Conservation (phyloP, 2,888 invertebrate genomes). For the Xanthia togata region DNA sequence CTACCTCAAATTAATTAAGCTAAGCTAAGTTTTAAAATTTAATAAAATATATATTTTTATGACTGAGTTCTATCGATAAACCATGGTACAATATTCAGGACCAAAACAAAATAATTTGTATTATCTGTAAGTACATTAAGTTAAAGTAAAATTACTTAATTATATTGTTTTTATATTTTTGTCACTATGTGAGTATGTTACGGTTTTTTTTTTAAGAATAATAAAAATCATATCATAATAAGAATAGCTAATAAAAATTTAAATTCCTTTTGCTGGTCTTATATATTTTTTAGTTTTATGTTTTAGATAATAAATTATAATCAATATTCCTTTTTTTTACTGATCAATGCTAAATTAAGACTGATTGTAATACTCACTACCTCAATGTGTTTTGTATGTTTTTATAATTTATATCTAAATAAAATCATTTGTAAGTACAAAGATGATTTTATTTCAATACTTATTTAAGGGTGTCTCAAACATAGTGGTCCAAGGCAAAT, state of each 20-base stretch:
- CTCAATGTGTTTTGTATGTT: conserved; percentile 55
- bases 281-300: conserved; percentile 34
- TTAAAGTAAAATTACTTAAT: not conserved
- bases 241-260: not conserved
- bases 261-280: conserved; percentile 13
- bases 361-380: conserved; percentile 69
- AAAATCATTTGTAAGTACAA: conserved; percentile 30
- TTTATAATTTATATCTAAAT: conserved; percentile 46
- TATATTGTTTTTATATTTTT: no score
- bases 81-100: conserved; percentile 21
- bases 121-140: conserved; percentile 10
- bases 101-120: conserved; percentile 21
- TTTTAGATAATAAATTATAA: conserved; percentile 23
- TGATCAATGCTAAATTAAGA: conserved; percentile 57
- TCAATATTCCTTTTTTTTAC: conserved; percentile 13
- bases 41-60: conserved; percentile 5
- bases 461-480: no score
- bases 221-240: not conserved
- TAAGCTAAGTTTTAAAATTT: conserved; percentile 17
- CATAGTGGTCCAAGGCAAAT: no score
- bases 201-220: not conserved
- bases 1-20: conserved; percentile 43
- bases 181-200: not conserved
- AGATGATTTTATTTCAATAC: conserved; percentile 17
- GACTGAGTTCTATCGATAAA: conserved; percentile 3